Percentiles rank a stretch among this genome's conserved stretches.
Conservation (phyloP, 2,797 vertebrate species). For the Pagetopsis macropterus region DNA sequence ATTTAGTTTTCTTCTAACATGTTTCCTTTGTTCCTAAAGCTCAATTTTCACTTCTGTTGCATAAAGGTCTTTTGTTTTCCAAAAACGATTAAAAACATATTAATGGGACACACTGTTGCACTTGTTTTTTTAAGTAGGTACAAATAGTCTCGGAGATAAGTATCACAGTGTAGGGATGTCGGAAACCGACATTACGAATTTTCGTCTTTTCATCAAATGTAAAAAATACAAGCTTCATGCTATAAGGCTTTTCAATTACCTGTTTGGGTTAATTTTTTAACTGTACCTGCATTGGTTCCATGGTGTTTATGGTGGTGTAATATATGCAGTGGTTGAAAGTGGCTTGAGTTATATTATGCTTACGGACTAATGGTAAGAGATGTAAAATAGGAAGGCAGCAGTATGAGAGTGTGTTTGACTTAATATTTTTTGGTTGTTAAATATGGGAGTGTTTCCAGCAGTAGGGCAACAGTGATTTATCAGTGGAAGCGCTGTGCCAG, state of each 20-base stretch:
- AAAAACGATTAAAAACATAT: constrained; percentile 1
- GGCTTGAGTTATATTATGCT: constrained; percentile 22
- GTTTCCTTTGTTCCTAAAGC: background rate
- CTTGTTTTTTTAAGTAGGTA: background rate
- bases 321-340: constrained; percentile 28
- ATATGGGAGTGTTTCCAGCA: constrained; percentile 63
- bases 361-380: constrained; percentile 22
- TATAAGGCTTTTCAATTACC: background rate
- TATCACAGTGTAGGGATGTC: background rate
- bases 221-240: background rate
- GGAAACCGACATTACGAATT: background rate
- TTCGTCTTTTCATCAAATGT: background rate
- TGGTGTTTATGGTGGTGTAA: constrained; percentile 4
- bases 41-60: background rate
- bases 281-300: constrained; percentile 3
- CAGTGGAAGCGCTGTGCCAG: constrained; percentile 69
- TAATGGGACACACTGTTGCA: background rate
- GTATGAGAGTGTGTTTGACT: constrained; percentile 55
- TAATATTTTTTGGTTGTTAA: constrained; percentile 65
- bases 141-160: background rate
- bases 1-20: background rate
- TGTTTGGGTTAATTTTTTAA: constrained; percentile 5
- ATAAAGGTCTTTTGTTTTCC: background rate
- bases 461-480: constrained; percentile 69
- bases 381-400: constrained; percentile 29